A percentile compares a stretch with the other conserved stretches of the same genome.
Evolutionary conservation across 2,888 invertebrate genomes (phyloP).

Genomic region (Xanthorhoe spadicearia): DNA sequence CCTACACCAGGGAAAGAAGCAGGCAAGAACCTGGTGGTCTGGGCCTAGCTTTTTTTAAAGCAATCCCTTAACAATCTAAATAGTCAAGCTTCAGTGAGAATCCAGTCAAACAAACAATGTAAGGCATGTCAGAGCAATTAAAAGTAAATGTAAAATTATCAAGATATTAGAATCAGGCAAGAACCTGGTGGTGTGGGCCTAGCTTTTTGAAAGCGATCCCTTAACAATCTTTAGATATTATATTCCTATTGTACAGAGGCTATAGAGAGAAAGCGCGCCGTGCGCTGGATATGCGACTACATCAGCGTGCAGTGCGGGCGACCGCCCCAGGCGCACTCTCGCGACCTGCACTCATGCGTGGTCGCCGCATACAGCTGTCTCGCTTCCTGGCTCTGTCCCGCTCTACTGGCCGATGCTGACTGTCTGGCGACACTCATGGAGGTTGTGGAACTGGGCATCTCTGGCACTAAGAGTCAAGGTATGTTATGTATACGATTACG

Average conservation of each 20-base stretch:
- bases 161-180: too few relatives aligned
- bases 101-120: too few relatives aligned
- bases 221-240: neutral
- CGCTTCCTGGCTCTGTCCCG: slow-evolving; percentile 96
- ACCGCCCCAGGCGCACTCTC: slow-evolving; percentile 96
- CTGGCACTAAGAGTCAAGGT: slow-evolving; percentile 95
- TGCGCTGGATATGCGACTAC: slow-evolving; percentile 99
- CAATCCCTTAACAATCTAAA: too few relatives aligned
- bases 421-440: slow-evolving; percentile 97
- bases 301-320: slow-evolving; percentile 97
- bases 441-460: slow-evolving; percentile 98
- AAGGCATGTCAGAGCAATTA: too few relatives aligned
- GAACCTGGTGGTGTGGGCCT: too few relatives aligned
- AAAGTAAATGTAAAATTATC: too few relatives aligned
- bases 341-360: slow-evolving; percentile 97
- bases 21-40: too few relatives aligned
- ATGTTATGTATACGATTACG: neutral
- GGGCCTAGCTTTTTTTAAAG: too few relatives aligned
- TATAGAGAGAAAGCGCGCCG: slow-evolving; percentile 94
- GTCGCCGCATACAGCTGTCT: slow-evolving; percentile 97
- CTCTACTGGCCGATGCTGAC: slow-evolving; percentile 95
- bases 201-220: too few relatives aligned
- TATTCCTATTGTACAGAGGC: slow-evolving; percentile 86
- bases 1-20: too few relatives aligned
- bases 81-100: too few relatives aligned